Percentiles rank a stretch among this genome's conserved stretches.
phyloP scores from a whole-genome alignment of 1,140 invertebrate genomes.

The Vollenhovia emeryi region DNA sequence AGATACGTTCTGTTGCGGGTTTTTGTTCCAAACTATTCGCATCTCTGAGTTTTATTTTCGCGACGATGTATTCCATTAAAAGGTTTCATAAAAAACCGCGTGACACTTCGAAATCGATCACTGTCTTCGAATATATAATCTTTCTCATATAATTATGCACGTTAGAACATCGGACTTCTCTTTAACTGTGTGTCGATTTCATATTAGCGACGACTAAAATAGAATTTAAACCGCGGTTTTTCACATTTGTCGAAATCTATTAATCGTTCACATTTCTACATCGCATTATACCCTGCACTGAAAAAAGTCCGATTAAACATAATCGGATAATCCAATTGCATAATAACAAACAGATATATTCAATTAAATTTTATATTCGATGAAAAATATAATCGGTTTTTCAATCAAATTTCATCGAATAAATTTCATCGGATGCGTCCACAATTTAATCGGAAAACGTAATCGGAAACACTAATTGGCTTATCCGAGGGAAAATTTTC shows the following conservation, averaged over 20 bases:
- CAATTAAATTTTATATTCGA: too few species aligned
- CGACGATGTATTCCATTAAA: slow-evolving; percentile 15
- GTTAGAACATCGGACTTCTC: background rate
- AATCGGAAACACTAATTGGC: too few species aligned
- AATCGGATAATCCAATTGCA: too few species aligned
- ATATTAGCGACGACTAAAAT: background rate
- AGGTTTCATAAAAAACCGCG: background rate
- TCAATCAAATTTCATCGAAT: too few species aligned
- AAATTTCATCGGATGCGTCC: too few species aligned
- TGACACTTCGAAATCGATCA: background rate
- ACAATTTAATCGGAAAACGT: too few species aligned
- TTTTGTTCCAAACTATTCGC: slow-evolving; percentile 32
- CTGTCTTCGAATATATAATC: background rate
- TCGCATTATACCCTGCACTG: background rate
- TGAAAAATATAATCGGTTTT: too few species aligned
- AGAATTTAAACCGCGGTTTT: background rate
- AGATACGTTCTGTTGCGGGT: slow-evolving; percentile 55
- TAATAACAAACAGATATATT: too few species aligned
- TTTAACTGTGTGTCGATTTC: background rate
- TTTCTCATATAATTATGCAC: background rate
- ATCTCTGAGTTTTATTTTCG: slow-evolving; percentile 16
- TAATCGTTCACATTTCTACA: background rate
- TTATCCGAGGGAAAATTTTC: too few species aligned
- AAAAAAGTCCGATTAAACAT: too few species aligned
- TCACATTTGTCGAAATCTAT: background rate